These are phyloP conservation scores for Acanthurus tractus DNA, from an alignment of 2,797 vertebrate species.

Conservation along the genomic window DNA sequence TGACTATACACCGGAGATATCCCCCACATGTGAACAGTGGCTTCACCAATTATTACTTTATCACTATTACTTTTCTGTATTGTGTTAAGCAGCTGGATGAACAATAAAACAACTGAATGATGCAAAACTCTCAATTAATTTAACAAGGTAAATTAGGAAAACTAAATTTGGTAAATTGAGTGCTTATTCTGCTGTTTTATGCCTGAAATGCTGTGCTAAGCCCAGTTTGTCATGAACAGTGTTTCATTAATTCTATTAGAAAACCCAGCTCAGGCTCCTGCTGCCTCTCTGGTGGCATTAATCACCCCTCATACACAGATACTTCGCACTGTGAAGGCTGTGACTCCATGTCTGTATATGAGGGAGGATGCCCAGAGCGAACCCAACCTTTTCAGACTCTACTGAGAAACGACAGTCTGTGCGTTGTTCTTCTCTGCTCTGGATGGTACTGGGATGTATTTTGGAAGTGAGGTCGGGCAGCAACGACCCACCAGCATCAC, in stretches of 20 bases:
- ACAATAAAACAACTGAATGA: no score
- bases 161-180: no score
- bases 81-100: no score
- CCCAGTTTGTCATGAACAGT: not conserved
- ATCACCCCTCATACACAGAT: slow-evolving; percentile 52
- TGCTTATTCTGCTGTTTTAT: not conserved
- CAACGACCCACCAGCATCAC: slow-evolving; percentile 55
- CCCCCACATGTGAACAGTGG: no score
- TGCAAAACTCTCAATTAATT: no score
- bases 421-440: slow-evolving; percentile 59
- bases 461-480: slow-evolving; percentile 58
- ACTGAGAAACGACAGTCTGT: slow-evolving; percentile 52
- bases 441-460: slow-evolving; percentile 66
- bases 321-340: slow-evolving; percentile 44
- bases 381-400: slow-evolving; percentile 59
- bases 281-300: slow-evolving; percentile 54
- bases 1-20: no score
- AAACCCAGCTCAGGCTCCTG: not conserved
- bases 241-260: slow-evolving; percentile 19
- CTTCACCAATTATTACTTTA: no score
- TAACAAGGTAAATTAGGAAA: no score
- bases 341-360: slow-evolving; percentile 74
- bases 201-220: not conserved
- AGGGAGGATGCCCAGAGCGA: slow-evolving; percentile 76
- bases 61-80: no score